phyloP scores from a whole-genome alignment of 2,113 vertebrate genomes.

The Oncorhynchus tshawytscha region DNA sequence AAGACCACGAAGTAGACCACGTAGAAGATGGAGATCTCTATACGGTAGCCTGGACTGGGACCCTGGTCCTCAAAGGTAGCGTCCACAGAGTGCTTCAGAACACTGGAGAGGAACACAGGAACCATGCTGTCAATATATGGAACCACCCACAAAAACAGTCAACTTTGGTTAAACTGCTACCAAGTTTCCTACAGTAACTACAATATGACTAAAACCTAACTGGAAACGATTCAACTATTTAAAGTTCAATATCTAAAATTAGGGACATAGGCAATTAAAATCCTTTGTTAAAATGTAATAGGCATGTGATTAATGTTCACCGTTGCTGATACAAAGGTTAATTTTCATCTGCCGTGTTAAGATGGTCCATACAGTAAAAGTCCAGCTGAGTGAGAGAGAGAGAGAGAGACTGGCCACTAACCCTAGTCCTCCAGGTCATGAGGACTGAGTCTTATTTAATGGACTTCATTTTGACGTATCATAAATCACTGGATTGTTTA shows the following conservation, averaged over 20 bases:
- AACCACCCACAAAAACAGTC: not conserved
- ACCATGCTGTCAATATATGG: not conserved
- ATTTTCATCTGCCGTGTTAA: constrained; percentile 8
- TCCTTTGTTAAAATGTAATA: constrained; percentile 10
- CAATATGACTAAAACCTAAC: not conserved
- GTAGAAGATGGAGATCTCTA: constrained; percentile 98
- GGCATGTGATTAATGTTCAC: constrained; percentile 22
- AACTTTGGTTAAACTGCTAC: not conserved
- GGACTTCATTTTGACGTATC: constrained; percentile 29
- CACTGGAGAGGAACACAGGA: constrained; percentile 67
- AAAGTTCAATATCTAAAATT: constrained; percentile 3
- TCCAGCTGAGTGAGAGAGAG: not conserved
- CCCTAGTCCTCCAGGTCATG: not conserved
- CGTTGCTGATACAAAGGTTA: not conserved
- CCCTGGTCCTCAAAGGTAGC: constrained; percentile 94
- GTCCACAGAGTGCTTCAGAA: constrained; percentile 94
- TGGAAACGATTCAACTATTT: not conserved
- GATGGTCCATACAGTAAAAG: constrained; percentile 10
- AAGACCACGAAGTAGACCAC: constrained; percentile 98
- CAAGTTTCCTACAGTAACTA: not conserved
- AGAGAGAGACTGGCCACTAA: not conserved
- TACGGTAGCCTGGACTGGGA: constrained; percentile 91
- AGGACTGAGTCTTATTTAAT: constrained; percentile 13
- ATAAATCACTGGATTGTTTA: constrained; percentile 25
- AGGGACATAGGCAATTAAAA: not conserved